phyloP scores from a whole-genome alignment of 2,888 invertebrate species.

The Iselma pallidipennis region DNA sequence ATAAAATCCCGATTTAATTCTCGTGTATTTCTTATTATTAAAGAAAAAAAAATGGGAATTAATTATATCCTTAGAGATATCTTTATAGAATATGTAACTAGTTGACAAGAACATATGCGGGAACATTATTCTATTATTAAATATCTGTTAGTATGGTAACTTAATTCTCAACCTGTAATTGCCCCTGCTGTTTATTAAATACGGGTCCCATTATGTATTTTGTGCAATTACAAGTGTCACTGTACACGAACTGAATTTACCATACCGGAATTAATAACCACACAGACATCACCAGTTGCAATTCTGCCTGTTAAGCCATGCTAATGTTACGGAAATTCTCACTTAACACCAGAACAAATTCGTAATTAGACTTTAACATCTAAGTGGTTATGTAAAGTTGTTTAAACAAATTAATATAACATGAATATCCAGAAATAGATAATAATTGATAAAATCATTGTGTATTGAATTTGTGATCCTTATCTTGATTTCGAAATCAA shows the following conservation, averaged over 20 bases:
- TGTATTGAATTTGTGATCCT: too few relatives aligned
- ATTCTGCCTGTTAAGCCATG: slow-evolving; percentile 13
- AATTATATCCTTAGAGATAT: too few relatives aligned
- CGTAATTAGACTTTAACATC: not conserved
- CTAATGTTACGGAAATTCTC: slow-evolving; percentile 16
- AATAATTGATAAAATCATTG: too few relatives aligned
- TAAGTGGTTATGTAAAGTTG: not conserved
- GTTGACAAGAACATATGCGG: not conserved
- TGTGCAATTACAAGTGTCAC: slow-evolving; percentile 25
- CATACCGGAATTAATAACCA: slow-evolving; percentile 25
- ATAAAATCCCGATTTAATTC: not conserved
- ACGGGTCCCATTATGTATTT: slow-evolving; percentile 26
- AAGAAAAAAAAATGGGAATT: too few relatives aligned
- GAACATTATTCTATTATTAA: slow-evolving; percentile 19
- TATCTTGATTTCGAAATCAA: too few relatives aligned
- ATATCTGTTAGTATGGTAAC: slow-evolving; percentile 22
- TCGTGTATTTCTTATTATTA: not conserved
- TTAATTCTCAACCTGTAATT: slow-evolving; percentile 22
- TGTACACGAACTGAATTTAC: slow-evolving; percentile 26
- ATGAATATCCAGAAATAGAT: too few relatives aligned
- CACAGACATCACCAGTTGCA: slow-evolving; percentile 24
- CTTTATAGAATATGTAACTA: too few relatives aligned
- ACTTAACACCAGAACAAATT: not conserved
- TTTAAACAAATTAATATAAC: too few relatives aligned
- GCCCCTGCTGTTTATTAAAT: slow-evolving; percentile 21